These are phyloP conservation scores for Monodelphis domestica DNA, from an alignment of 2,797 vertebrate genomes.

Conservation along the genomic window DNA sequence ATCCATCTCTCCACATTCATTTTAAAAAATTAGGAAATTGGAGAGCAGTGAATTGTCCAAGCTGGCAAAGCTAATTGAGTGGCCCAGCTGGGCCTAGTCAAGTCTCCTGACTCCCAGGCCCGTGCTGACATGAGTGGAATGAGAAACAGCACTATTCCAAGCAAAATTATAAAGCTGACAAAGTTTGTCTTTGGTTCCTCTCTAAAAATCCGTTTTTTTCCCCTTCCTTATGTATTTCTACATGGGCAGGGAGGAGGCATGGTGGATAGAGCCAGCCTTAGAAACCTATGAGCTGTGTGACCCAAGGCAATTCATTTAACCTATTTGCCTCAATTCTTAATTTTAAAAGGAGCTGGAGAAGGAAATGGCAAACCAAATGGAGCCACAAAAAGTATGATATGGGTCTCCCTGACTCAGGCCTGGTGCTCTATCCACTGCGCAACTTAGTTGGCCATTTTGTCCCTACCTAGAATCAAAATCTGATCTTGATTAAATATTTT, in stretches of 20 bases:
- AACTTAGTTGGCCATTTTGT: too few relatives aligned
- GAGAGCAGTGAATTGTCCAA: not conserved
- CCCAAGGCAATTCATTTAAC: not conserved
- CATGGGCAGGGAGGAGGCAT: not conserved
- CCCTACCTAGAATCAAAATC: not conserved
- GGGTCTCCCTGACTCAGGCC: too few relatives aligned
- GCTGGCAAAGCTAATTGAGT: not conserved
- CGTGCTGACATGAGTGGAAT: not conserved
- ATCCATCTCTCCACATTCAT: not conserved
- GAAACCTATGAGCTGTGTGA: not conserved
- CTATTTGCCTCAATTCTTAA: not conserved
- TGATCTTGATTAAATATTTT: not conserved
- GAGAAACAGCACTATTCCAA: not conserved
- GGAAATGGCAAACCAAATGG: not conserved
- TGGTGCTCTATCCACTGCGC: too few relatives aligned
- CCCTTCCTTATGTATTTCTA: not conserved
- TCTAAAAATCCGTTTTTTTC: too few relatives aligned
- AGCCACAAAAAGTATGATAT: not conserved
- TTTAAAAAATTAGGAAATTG: not conserved
- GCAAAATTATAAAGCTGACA: not conserved
- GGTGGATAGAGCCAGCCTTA: not conserved
- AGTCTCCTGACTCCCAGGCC: not conserved
- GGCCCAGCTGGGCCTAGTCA: not conserved
- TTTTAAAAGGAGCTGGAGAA: not conserved
- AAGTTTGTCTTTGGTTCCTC: not conserved